Evolutionary conservation across 1,140 invertebrate species (phyloP), one percentile per base, ranked within the genome.

Genomic region (Lasioglossum baleicum): DNA sequence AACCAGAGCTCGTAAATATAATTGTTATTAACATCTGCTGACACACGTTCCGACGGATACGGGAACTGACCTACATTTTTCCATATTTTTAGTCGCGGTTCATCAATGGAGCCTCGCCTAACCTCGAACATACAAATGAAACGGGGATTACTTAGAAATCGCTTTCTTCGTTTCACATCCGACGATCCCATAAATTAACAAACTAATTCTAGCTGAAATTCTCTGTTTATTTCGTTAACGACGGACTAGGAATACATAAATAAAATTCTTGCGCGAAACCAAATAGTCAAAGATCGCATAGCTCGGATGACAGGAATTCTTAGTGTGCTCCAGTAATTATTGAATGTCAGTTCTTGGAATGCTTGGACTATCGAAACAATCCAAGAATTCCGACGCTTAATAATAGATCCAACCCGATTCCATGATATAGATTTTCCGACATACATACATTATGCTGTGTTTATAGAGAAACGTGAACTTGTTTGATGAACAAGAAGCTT

Each of bases 1-100:
- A 79, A 79, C 76, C 69, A 79, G 74, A 69, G 48, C 44, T 31
- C 58, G 65, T 81, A 70, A 76, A 76, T 81, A 76, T 56, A 77
- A 70, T 76, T 70, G 51, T 65, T 69, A 77, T 81, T 64, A 76
- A 81, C 73, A 56, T 51, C 58, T 20, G 48, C 15, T 64, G 58
- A 48, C n/a, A 83, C 65, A 35, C 22, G 60, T 76, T 51, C 66
- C 31, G 31, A 13, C 61, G 51, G 44, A 73, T 68, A 44, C 26
- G 31, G 22, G 65, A 69, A 63, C 35, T 63, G 79, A 35, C 66
- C 65, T 60, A 76, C 73, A 76, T 81, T 76, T 69, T 79, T 79
- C 44, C 53, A 51, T 79, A 79, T 73, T 73, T 71, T 79, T 73
- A 79, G 70, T 56, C 48, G n/a, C 6, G 67, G 20, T 77, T 77